Evolutionary conservation across 1,140 invertebrate genomes (phyloP), one percentile per base, ranked within the genome.

Genomic region (Geopemphigus sp.): DNA sequence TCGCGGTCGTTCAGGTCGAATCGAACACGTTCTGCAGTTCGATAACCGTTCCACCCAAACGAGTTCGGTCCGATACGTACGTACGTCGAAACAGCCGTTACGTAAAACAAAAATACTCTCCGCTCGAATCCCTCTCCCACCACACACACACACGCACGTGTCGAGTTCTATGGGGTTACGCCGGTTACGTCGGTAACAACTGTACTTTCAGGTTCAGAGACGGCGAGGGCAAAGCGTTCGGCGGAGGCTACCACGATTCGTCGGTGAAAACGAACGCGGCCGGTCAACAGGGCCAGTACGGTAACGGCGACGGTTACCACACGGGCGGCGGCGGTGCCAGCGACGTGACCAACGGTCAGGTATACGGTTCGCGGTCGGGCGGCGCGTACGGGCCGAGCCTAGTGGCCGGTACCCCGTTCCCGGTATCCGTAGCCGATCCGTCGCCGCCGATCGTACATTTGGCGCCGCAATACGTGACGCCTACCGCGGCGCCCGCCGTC

Each of bases 201-300:
- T 8, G 32, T 39, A 4, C 3, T 39, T 39, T 39, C 56, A 83
- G 82, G 17, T 84, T 80, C 57, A 76, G 81, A 26, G 82, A 84
- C 72, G 81, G 81, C 1, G 83, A 81, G 14, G 84, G 82, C 11
- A 82, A 83, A n/a, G 74, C 80, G 5, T 81, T 81, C 19, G 82
- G 82, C 24, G 84, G 83, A 5, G 83, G 82, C 1, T 83, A 66
- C 53, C 82, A 83, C 68, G 83, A 84, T 72, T 82, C 82, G 50
- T 82, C 82, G 15, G 81, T 83, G 15, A 82, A 82, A 45, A 80
- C 66, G 8, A 82, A 82, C 32, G 82, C 81, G 14, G 56, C 45
- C 24, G 84, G 83, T 4, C 83, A 82, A 11, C 80, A 82, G 32
- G 83, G 82, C 0, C 80, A 82, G 17, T 84, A 81, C 57, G 83